Percentiles rank a stretch among this genome's conserved stretches.
phyloP scores from a whole-genome alignment of 1,140 invertebrate species.

The Pentalonia nigronervosa region DNA sequence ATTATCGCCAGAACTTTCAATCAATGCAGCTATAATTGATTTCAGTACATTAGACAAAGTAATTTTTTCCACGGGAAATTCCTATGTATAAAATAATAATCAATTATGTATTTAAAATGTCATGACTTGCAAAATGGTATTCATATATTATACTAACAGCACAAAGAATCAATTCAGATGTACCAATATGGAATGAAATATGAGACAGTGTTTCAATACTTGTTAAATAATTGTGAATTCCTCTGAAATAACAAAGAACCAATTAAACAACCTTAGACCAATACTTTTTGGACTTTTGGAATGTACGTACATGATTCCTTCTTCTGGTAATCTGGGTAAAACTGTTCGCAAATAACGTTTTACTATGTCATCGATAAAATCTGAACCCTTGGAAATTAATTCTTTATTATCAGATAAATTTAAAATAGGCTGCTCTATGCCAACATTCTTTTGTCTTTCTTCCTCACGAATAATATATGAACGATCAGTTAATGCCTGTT shows the following conservation, averaged over 20 bases:
- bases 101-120: slow-evolving; percentile 47
- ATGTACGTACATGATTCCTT: slow-evolving; percentile 69
- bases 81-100: slow-evolving; percentile 67
- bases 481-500: slow-evolving; percentile 79
- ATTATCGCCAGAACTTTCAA: slow-evolving; percentile 69
- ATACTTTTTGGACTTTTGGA: slow-evolving; percentile 57
- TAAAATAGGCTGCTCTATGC: slow-evolving; percentile 70
- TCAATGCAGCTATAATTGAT: slow-evolving; percentile 83
- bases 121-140: not conserved
- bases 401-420: slow-evolving; percentile 74
- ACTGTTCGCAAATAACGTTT: slow-evolving; percentile 69
- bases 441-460: slow-evolving; percentile 73
- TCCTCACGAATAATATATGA: slow-evolving; percentile 81
- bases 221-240: slow-evolving; percentile 73
- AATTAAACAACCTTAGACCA: not conserved
- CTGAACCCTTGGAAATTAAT: slow-evolving; percentile 73
- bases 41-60: slow-evolving; percentile 79
- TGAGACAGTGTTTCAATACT: slow-evolving; percentile 73
- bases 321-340: slow-evolving; percentile 77
- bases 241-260: slow-evolving; percentile 63
- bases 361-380: slow-evolving; percentile 69
- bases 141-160: slow-evolving; percentile 68
- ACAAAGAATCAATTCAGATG: slow-evolving; percentile 81
- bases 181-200: slow-evolving; percentile 77
- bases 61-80: slow-evolving; percentile 75